phyloP scores from a whole-genome alignment of 2,888 invertebrate genomes.

The Theodoxus fluviatilis region DNA sequence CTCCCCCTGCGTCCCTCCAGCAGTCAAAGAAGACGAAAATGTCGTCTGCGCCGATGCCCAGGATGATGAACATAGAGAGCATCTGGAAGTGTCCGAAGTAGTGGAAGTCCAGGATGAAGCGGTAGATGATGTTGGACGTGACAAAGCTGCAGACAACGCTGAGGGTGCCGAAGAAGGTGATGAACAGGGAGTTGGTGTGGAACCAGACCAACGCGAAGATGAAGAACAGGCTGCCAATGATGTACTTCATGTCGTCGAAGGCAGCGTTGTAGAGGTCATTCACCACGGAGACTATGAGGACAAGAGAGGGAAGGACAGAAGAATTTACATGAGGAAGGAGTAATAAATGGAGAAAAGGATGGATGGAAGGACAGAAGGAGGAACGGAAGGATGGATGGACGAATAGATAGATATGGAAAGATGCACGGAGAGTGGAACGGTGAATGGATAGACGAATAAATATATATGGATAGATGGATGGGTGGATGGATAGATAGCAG shows the following conservation, averaged over 20 bases:
- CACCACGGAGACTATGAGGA: too few relatives aligned
- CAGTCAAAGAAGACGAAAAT: conserved; percentile 49
- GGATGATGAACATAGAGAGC: conserved; percentile 45
- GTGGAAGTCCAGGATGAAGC: conserved; percentile 40
- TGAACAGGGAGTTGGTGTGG: conserved; percentile 46
- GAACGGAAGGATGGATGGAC: too few relatives aligned
- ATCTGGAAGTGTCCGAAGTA: conserved; percentile 51
- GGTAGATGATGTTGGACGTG: conserved; percentile 45
- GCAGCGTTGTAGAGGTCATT: too few relatives aligned
- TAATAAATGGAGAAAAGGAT: too few relatives aligned
- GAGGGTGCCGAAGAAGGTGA: conserved; percentile 38
- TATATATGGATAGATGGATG: too few relatives aligned
- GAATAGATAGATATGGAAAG: too few relatives aligned
- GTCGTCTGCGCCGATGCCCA: conserved; percentile 48
- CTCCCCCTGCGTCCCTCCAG: conserved; percentile 43
- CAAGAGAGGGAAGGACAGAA: too few relatives aligned
- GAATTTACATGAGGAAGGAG: too few relatives aligned
- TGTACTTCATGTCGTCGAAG: conserved; percentile 38
- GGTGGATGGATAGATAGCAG: too few relatives aligned
- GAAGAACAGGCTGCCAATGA: conserved; percentile 41
- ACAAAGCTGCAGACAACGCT: conserved; percentile 46
- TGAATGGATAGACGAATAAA: too few relatives aligned
- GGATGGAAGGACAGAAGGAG: too few relatives aligned
- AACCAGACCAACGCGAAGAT: conserved; percentile 44
- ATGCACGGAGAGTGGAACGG: too few relatives aligned